Evolutionary conservation across 2,888 invertebrate species (phyloP).

Genomic region (Cheilosia soror): DNA sequence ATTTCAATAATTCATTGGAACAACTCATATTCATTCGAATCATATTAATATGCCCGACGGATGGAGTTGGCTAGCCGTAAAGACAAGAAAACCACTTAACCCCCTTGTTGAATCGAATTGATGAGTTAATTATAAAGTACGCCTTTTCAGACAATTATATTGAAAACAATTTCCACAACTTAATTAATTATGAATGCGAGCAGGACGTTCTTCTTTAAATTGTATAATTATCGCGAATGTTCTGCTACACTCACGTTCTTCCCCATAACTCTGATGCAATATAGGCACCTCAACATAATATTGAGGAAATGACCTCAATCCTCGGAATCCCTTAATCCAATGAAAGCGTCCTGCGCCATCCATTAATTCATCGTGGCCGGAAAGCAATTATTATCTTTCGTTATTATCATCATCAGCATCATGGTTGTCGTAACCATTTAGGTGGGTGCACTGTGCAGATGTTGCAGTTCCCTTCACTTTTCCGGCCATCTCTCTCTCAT

Average conservation of each 20-base stretch:
- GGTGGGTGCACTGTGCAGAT: constrained; percentile 6
- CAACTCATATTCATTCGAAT: no score
- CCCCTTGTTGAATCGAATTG: not conserved
- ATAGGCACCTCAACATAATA: not conserved
- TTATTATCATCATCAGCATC: constrained; percentile 56
- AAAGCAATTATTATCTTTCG: constrained; percentile 65
- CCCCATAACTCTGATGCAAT: not conserved
- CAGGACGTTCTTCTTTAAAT: constrained; percentile 12
- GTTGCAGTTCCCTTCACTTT: not conserved
- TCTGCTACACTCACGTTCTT: not conserved
- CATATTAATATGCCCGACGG: no score
- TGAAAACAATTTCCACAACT: constrained; percentile 32
- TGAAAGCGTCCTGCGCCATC: constrained; percentile 34
- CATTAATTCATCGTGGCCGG: constrained; percentile 58
- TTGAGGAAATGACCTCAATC: constrained; percentile 40
- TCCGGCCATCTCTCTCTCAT: not conserved
- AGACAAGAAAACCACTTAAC: not conserved
- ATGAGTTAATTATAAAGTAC: constrained; percentile 10
- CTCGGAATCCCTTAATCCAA: constrained; percentile 56
- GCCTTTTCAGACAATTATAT: constrained; percentile 2
- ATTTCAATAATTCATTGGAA: no score
- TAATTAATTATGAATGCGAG: constrained; percentile 23
- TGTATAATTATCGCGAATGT: constrained; percentile 29
- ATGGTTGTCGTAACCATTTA: constrained; percentile 47
- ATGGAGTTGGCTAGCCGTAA: no score